Evolutionary conservation across 2,888 invertebrate species (phyloP).

Genomic region (Scaeva pyrastri): DNA sequence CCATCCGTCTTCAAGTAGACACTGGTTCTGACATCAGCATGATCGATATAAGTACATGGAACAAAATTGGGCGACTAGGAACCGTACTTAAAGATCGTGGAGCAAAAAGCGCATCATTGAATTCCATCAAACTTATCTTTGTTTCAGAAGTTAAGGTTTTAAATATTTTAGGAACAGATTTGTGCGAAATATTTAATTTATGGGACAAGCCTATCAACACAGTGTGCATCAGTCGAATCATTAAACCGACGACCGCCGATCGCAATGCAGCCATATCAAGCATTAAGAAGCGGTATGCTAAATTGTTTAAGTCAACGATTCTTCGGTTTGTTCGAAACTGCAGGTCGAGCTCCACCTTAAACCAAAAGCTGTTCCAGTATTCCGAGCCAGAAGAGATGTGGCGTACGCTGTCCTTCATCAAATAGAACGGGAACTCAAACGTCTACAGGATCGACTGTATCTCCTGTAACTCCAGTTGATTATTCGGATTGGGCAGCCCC

Average conservation of each 20-base stretch:
- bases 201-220: neutral
- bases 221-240: neutral
- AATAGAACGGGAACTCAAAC: constrained; percentile 53
- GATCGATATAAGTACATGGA: neutral
- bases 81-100: neutral
- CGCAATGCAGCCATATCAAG: constrained; percentile 10
- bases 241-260: neutral
- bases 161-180: neutral
- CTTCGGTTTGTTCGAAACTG: constrained; percentile 29
- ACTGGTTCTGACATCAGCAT: too few species aligned
- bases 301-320: constrained; percentile 33
- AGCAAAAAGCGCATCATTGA: neutral
- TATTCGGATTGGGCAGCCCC: neutral
- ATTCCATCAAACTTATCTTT: neutral
- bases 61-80: neutral
- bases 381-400: too few species aligned
- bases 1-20: too few species aligned
- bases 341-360: constrained; percentile 42
- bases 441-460: constrained; percentile 45
- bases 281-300: neutral
- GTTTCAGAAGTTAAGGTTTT: neutral
- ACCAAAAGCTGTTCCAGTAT: too few species aligned
- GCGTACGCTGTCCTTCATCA: constrained; percentile 32
- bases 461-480: neutral
- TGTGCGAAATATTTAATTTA: neutral